Evolutionary conservation across 2,797 vertebrate genomes (phyloP), one percentile per base, ranked within the genome.

Genomic region (Alfaro cultratus): DNA sequence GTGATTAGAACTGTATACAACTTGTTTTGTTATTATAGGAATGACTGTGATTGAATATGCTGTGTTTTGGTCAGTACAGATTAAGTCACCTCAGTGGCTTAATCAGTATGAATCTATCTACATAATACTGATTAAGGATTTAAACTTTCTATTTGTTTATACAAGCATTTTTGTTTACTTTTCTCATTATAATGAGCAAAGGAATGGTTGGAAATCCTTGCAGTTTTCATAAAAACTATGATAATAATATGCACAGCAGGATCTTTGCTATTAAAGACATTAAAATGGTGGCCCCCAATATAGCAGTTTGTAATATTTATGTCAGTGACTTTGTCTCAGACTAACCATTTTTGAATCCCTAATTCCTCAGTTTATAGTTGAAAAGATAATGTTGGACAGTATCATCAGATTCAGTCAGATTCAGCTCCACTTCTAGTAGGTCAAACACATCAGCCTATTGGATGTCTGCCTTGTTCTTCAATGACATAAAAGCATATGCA

Each of bases 41-140:
- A 74, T 29, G 71, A 57, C 76, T 76, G 34, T 21, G 31, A 75
- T 80, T 74, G 71, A 74, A 77, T 76, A 83, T 84, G 77, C 67
- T 76, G 43, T 74, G 12, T 84, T 86, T 82, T 76, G 78, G 73
- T 64, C 73, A 80, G 43, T 4, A 73, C 74, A 80, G 83, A 47
- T 71, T 78, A 68, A 43, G 70, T 78, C 78, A 72, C 64, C 71
- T 77, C 53, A 1, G 2, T 31, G 36, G 7, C 21, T 51, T 23
- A 23, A 23, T 51, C 49, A 51, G 49, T 23, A 23, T 51, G n/a
- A 15, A 1, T 67, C 75, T 49, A 68, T 85, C 77, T 81, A 36
- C 74, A 74, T 70, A 31, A 75, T 79, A 77, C 77, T 80, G 78
- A 83, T 80, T 71, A 64, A 81, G 53, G 88, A 81, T 77, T 76